phyloP scores from a whole-genome alignment of 2,113 vertebrate species.

The Caranx melampygus region DNA sequence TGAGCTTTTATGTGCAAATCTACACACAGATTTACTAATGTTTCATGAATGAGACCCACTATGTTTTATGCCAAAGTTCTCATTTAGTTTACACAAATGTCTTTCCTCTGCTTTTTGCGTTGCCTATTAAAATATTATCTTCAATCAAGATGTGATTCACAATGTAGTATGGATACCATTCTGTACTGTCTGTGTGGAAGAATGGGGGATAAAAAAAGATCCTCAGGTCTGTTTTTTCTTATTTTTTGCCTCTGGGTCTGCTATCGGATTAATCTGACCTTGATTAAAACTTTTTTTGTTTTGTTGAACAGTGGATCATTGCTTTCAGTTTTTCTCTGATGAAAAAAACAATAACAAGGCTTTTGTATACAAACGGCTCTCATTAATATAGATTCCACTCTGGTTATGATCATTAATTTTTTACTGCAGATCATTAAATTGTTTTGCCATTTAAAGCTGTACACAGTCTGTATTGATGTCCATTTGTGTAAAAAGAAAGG shows the following conservation, averaged over 20 bases:
- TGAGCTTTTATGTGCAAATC: no score
- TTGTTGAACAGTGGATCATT: neutral
- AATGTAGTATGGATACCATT: neutral
- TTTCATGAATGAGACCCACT: no score
- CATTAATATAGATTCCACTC: slow-evolving; percentile 34
- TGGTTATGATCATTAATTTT: slow-evolving; percentile 56
- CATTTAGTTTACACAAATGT: no score
- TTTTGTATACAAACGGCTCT: slow-evolving; percentile 4
- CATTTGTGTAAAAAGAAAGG: slow-evolving; percentile 61
- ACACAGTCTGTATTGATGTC: slow-evolving; percentile 57
- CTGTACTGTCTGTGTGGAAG: neutral
- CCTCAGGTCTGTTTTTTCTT: neutral
- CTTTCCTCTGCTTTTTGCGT: neutral
- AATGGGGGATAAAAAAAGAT: neutral
- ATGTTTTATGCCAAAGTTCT: no score
- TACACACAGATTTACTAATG: no score
- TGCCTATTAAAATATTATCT: neutral
- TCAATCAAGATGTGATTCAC: neutral
- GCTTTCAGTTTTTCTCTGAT: slow-evolving; percentile 3
- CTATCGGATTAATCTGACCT: neutral
- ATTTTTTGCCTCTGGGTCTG: neutral
- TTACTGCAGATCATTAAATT: slow-evolving; percentile 59
- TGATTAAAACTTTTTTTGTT: slow-evolving; percentile 11
- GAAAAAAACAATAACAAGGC: slow-evolving; percentile 27
- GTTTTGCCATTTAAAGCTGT: slow-evolving; percentile 62